Conservation (phyloP, 2,113 vertebrate genomes). For the Ceratotherium simum region DNA sequence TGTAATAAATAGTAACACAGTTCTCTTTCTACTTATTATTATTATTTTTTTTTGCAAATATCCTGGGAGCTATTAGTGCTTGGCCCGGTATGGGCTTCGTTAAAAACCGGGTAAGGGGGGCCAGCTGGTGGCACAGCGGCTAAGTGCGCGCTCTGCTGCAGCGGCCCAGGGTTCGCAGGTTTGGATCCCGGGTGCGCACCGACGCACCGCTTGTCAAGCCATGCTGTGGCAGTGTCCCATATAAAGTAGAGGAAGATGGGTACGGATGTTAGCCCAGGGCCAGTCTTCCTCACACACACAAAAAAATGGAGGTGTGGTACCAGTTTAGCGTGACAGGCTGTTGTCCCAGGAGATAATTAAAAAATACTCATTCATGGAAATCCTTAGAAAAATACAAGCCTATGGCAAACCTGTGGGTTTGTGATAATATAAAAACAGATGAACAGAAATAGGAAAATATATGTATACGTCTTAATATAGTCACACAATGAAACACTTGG, state of each 20-base stretch:
- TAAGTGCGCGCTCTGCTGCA: too few relatives aligned
- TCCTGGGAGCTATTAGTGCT: background rate
- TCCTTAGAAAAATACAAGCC: background rate
- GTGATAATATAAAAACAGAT: background rate
- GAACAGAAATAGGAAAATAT: background rate
- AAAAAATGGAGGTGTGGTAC: too few relatives aligned
- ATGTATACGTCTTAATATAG: background rate
- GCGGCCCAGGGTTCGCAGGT: too few relatives aligned
- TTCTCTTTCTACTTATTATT: background rate
- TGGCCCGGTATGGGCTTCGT: background rate
- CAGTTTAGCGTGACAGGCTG: background rate
- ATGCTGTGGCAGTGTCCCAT: too few relatives aligned
- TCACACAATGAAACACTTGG: background rate
- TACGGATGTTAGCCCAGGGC: too few relatives aligned
- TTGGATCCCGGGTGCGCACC: too few relatives aligned
- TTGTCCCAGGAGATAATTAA: background rate
- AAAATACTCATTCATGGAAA: background rate
- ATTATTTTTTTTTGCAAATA: background rate
- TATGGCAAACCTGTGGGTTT: background rate
- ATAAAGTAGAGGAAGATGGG: too few relatives aligned
- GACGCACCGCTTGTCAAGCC: too few relatives aligned
- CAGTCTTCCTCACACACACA: too few relatives aligned
- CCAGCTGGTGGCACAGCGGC: too few relatives aligned
- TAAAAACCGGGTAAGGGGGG: background rate
- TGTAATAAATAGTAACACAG: background rate